Evolutionary conservation across 1,140 invertebrate genomes (phyloP).

Genomic region (Oscheius sp.): DNA sequence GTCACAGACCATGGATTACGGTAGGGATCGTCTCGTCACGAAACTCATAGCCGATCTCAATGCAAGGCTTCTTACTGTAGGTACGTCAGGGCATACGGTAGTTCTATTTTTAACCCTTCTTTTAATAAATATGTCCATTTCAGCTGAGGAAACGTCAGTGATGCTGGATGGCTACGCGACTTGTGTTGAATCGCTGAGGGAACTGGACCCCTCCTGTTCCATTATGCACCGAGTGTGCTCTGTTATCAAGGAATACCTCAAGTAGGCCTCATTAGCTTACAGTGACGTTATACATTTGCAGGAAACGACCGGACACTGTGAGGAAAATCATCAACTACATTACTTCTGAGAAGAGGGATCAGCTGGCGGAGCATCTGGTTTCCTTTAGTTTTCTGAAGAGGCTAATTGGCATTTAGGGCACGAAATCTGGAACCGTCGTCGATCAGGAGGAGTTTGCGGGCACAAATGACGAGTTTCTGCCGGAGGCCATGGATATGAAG

Average conservation of each 20-base stretch:
- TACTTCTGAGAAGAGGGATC: conserved; percentile 51
- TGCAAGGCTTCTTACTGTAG: conserved; percentile 19
- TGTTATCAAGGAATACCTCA: conserved; percentile 74
- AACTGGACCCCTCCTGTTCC: conserved; percentile 87
- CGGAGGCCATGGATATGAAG: conserved; percentile 46
- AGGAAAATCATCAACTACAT: conserved; percentile 58
- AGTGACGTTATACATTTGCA: no score
- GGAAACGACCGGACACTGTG: conserved; percentile 54
- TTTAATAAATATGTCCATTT: conserved; percentile 28
- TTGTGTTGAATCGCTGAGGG: conserved; percentile 83
- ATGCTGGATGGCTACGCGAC: conserved; percentile 94
- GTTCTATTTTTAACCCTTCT: conserved; percentile 9
- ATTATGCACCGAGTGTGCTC: conserved; percentile 90
- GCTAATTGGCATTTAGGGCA: not conserved
- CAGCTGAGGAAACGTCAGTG: conserved; percentile 91
- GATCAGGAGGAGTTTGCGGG: conserved; percentile 39
- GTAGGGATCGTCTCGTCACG: conserved; percentile 41
- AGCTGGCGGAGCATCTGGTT: conserved; percentile 29
- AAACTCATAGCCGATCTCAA: conserved; percentile 38
- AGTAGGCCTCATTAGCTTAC: no score
- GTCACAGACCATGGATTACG: conserved; percentile 34
- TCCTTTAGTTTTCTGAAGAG: not conserved
- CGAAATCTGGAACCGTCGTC: conserved; percentile 22
- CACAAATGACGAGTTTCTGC: conserved; percentile 57
- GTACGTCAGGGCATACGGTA: not conserved